Base-by-base conservation (phyloP, 2,113 vertebrate genomes). In the Tonatia bakeri region DNA sequence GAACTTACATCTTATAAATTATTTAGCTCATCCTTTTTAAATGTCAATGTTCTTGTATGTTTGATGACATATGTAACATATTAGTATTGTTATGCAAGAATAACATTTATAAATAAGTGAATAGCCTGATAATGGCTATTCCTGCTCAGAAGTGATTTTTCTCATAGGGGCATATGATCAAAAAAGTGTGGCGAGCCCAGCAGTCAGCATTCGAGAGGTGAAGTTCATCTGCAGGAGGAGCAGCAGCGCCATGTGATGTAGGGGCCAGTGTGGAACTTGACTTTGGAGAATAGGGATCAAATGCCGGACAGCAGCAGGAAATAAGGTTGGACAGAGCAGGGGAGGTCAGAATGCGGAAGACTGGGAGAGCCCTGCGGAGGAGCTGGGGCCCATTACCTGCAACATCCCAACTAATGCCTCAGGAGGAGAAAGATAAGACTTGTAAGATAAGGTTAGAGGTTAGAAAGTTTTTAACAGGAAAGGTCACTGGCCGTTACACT, bases 11-110 rank as follows among this genome's bases (percentile, higher is more conserved):
- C 70, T 93, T 87, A 87, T 40, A 11, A 38, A 67, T 73, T 90
- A 91, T 83, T 82, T 91, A 79, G 47, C 50, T 77, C 43, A 45
- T 85, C 47, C 80, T 84, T 87, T 97, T 92, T 73, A 77, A 91
- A 31, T 31, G 61, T 79, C 77, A 13, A 0, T 89, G 86, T 85
- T 82, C 67, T n/a, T 54, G 0, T 47, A 43, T 45, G 67, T 59
- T 95, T 77, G 70, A 17, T 76, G 52, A 92, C n/a, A 1, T 73
- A 31, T 50, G 3, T 70, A 40, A 54, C 43, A 33, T 52, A 50
- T 36, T 45, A 56, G 70, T 26, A 65, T 65, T 81, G 65, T 43
- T 52, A 52, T 17, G 22, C 13, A 80, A 61, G 8, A 20, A 43
- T 64, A 56, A 24, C 31, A 45, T 89, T 83, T 69, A 67, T 47